phyloP scores from a whole-genome alignment of 2,113 vertebrate genomes.

The Myrmecobius fasciatus region DNA sequence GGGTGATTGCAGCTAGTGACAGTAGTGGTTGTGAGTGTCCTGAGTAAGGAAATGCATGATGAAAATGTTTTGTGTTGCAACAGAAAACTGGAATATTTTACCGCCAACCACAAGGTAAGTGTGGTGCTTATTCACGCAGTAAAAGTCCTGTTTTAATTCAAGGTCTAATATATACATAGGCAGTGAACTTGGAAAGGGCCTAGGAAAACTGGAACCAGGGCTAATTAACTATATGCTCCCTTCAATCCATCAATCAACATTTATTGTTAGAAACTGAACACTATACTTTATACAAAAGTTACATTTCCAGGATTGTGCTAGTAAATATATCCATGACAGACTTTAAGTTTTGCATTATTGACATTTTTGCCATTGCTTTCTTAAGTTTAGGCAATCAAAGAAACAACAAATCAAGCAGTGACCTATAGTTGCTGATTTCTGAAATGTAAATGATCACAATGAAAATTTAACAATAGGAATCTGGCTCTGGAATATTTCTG shows the following conservation, averaged over 20 bases:
- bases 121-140: neutral
- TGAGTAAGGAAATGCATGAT: neutral
- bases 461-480: neutral
- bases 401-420: neutral
- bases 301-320: neutral
- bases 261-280: neutral
- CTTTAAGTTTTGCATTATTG: neutral
- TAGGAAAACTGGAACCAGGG: neutral
- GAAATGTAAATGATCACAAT: neutral
- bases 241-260: neutral
- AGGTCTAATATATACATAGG: neutral
- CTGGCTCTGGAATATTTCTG: neutral
- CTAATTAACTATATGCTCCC: neutral
- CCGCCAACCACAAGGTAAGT: neutral
- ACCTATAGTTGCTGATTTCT: neutral
- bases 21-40: constrained; percentile 1
- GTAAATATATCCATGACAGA: neutral
- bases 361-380: neutral
- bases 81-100: constrained; percentile 9
- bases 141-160: constrained; percentile 23
- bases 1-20: neutral
- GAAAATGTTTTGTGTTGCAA: constrained; percentile 29
- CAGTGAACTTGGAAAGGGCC: neutral
- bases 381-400: neutral
- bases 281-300: neutral